A percentile compares a stretch with the other conserved stretches of the same genome.
Conservation (phyloP, 2,888 invertebrate species). For the Bugula neritina region DNA sequence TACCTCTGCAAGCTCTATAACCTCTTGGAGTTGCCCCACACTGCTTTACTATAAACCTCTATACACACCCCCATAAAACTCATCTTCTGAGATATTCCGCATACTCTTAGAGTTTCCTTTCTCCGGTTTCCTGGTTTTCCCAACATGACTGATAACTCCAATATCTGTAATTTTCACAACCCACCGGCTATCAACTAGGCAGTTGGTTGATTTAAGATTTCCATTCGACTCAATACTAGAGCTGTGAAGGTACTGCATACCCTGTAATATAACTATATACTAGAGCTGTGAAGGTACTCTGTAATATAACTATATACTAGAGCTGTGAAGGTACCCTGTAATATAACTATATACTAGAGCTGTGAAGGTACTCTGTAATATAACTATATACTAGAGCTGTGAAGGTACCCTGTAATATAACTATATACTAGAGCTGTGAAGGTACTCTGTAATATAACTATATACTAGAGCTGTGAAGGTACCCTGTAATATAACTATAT, state of each 20-base stretch:
- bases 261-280: constrained; percentile 40
- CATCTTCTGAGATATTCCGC: constrained; percentile 34
- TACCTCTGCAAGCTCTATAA: too few species aligned
- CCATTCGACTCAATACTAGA: constrained; percentile 45
- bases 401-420: constrained; percentile 43
- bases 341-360: constrained; percentile 41
- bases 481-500: constrained; percentile 42
- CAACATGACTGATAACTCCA: constrained; percentile 37
- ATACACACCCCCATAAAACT: constrained; percentile 32
- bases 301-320: constrained; percentile 40
- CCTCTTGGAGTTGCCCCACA: too few species aligned
- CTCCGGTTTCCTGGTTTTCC: background rate
- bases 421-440: constrained; percentile 43
- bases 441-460: constrained; percentile 41
- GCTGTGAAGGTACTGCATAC: constrained; percentile 45
- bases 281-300: constrained; percentile 44
- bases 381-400: constrained; percentile 41
- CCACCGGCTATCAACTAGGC: constrained; percentile 50
- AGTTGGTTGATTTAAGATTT: constrained; percentile 49
- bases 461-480: constrained; percentile 43
- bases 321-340: constrained; percentile 44
- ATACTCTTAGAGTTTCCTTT: background rate
- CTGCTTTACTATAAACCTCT: too few species aligned
- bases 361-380: constrained; percentile 45
- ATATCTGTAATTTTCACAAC: constrained; percentile 48